Conservation (phyloP, 2,888 invertebrate species). For the Mongoloraphidia duomilia region DNA sequence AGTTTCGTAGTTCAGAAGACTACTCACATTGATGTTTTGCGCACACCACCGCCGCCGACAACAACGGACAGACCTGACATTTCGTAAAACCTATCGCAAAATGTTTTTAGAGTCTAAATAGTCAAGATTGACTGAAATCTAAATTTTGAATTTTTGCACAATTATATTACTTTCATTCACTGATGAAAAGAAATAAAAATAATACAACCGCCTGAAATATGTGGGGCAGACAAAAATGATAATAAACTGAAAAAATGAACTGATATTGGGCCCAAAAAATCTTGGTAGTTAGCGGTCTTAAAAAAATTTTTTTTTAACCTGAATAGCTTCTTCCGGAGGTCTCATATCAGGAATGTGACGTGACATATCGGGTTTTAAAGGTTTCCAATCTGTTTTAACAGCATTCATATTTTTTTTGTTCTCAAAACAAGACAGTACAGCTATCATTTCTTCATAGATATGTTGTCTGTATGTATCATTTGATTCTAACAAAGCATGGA, state of each 20-base stretch:
- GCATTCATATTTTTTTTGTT: slow-evolving; percentile 11
- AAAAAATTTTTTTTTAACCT: neutral
- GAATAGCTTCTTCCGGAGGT: slow-evolving; percentile 1
- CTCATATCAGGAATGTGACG: neutral
- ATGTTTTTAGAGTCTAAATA: too few species aligned
- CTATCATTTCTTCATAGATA: slow-evolving; percentile 38
- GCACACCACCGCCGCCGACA: too few species aligned
- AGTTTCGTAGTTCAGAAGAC: too few species aligned
- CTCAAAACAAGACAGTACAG: slow-evolving; percentile 31
- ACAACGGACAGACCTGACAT: too few species aligned
- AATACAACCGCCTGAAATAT: neutral
- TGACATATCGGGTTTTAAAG: slow-evolving; percentile 2
- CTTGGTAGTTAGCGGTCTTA: too few species aligned
- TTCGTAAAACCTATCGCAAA: too few species aligned
- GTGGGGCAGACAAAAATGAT: too few species aligned
- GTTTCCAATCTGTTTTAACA: slow-evolving; percentile 1
- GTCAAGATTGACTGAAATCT: too few species aligned
- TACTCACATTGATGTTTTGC: too few species aligned
- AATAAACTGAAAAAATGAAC: too few species aligned
- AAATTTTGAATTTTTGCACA: neutral
- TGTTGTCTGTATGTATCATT: slow-evolving; percentile 27
- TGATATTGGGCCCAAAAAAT: too few species aligned
- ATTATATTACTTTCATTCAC: neutral
- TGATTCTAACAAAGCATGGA: slow-evolving; percentile 46
- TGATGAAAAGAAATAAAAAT: neutral